These are phyloP conservation scores for Microtus montanus DNA, from an alignment of 2,113 vertebrate genomes.

Conservation along the genomic window DNA sequence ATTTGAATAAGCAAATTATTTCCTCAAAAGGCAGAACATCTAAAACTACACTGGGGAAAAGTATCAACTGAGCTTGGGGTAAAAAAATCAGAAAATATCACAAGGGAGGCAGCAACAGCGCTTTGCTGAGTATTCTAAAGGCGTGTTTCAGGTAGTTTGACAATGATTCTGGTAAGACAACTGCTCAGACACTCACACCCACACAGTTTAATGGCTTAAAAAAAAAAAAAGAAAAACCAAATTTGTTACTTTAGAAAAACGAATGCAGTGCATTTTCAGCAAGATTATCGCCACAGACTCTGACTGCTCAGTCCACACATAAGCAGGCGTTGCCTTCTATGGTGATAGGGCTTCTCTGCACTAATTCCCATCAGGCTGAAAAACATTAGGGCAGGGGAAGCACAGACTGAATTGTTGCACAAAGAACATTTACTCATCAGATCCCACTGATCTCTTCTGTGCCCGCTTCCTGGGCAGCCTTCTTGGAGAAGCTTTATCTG, in stretches of 20 bases:
- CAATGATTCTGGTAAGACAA: slow-evolving; percentile 81
- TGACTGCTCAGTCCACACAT: slow-evolving; percentile 84
- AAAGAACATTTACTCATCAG: slow-evolving; percentile 94
- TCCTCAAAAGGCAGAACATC: slow-evolving; percentile 7
- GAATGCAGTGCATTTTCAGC: slow-evolving; percentile 84
- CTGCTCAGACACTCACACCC: slow-evolving; percentile 78
- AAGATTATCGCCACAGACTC: slow-evolving; percentile 83
- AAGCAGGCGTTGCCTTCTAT: slow-evolving; percentile 81
- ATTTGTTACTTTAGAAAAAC: slow-evolving; percentile 81
- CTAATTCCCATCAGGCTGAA: slow-evolving; percentile 82
- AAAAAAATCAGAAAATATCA: slow-evolving; percentile 46
- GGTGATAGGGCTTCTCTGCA: slow-evolving; percentile 84
- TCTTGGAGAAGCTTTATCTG: slow-evolving; percentile 97
- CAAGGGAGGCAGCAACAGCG: slow-evolving; percentile 55
- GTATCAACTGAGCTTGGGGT: slow-evolving; percentile 52
- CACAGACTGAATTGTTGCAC: slow-evolving; percentile 83
- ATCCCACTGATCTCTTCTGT: slow-evolving; percentile 96
- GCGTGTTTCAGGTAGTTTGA: slow-evolving; percentile 81
- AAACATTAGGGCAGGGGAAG: slow-evolving; percentile 82
- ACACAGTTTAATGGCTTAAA: slow-evolving; percentile 80
- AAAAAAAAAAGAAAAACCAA: slow-evolving; percentile 58
- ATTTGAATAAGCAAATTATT: slow-evolving; percentile 25
- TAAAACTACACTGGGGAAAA: slow-evolving; percentile 68
- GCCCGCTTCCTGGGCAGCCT: slow-evolving; percentile 95
- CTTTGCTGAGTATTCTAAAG: slow-evolving; percentile 82